Percentiles rank a stretch among this genome's conserved stretches.
phyloP scores from a whole-genome alignment of 2,888 invertebrate species.

The Entomobrya multifasciata region DNA sequence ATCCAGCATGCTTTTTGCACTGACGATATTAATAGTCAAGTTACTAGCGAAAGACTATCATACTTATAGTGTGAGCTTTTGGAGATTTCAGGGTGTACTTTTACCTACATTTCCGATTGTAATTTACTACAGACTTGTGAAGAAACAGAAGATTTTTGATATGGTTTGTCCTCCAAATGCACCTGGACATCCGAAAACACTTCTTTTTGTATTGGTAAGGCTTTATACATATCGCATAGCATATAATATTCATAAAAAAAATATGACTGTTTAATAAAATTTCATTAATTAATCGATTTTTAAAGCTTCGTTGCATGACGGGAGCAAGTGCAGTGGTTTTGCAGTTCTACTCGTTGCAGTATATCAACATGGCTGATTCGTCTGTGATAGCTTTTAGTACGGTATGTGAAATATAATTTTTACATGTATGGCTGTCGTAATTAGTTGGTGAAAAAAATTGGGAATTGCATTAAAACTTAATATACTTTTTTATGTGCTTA shows the following conservation, averaged over 20 bases:
- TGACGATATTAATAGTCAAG: conserved; percentile 73
- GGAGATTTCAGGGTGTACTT: conserved; percentile 77
- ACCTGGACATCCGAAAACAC: conserved; percentile 60
- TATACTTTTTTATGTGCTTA: background rate
- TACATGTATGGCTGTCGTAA: too few relatives aligned
- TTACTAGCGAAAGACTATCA: conserved; percentile 67
- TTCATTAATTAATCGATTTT: background rate
- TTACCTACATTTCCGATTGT: conserved; percentile 70
- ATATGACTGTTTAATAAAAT: background rate
- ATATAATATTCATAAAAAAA: background rate
- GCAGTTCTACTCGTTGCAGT: conserved; percentile 76
- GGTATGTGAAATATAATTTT: background rate
- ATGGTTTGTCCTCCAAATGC: conserved; percentile 39
- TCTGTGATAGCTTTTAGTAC: conserved; percentile 76
- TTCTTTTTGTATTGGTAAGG: conserved; percentile 66
- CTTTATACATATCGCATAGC: background rate
- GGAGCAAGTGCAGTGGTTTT: conserved; percentile 73
- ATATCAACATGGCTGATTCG: conserved; percentile 75
- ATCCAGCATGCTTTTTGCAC: conserved; percentile 74
- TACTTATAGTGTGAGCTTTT: conserved; percentile 72
- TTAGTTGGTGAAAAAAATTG: too few relatives aligned
- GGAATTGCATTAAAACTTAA: too few relatives aligned
- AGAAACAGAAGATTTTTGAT: conserved; percentile 68
- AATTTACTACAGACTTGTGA: conserved; percentile 59
- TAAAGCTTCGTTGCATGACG: conserved; percentile 67